Evolutionary conservation across 2,888 invertebrate genomes (phyloP), one percentile per base, ranked within the genome.

Genomic region (Tenthredo amoena): DNA sequence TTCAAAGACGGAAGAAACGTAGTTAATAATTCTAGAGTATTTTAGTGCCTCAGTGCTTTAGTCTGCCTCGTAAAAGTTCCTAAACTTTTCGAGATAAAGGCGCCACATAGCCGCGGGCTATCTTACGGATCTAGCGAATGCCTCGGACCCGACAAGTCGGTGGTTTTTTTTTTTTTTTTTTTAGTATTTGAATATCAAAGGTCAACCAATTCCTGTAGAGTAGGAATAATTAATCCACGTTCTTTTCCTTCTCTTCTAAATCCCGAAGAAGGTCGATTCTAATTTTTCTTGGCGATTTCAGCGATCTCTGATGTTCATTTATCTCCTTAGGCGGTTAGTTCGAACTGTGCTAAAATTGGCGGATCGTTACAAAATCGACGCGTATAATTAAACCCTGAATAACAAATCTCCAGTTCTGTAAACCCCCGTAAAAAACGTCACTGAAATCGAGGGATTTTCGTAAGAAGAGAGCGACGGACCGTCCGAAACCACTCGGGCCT

Each of bases 71-170:
- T 89, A 89, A 89, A 90, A 91, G 88, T 91, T 89, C 88, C 88
- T 88, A 90, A 47, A 91, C 89, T 90, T 87, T 88, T 88, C 87
- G 88, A 91, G 91, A 91, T 91, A 91, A 91, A 91, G 89, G 86
- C 86, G 87, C 87, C 84, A 86, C 86, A 77, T 83, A 47, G 83
- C 87, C 87, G 85, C 87, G 87, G 87, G 88, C 87, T 79, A 87
- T 86, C 84, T 87, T 85, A 88, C 88, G 87, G 88, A 89, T 89
- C 88, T 87, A 85, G 58, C 58, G 62, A 40, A 21, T 62, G 26
- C 18, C 40, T 58, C 55, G 31, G 31, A 77, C 26, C 21, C 31
- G 50, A n/a, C 18, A 15, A 31, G 7, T 50, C 9, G 34, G 37
- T 31, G 68, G 2, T 15, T 47, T 26, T 21, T 40, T 50, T 50